Base-by-base conservation (phyloP, 2,113 vertebrate species). In the Laticauda laticaudata region DNA sequence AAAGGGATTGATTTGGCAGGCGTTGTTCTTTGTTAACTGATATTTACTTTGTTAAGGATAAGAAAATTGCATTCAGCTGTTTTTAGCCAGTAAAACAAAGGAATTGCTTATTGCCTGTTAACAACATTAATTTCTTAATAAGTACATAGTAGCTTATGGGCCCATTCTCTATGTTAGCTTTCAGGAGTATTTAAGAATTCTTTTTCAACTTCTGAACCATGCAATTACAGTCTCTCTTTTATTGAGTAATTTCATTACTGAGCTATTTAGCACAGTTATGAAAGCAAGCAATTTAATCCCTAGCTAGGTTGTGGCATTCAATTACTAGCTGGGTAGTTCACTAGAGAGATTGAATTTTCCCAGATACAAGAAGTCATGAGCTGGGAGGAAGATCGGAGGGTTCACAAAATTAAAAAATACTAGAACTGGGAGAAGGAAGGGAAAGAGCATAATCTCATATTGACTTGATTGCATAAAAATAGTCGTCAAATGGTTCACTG, bases 71-170 rank as follows among this genome's bases (percentile, higher is more conserved):
- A 86, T 34, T 93, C 69, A 86, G 55, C 75, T 93, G 88, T 86
- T 93, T 89, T 59, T 86, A 85, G 45, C 92, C 45, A 93, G 39
- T 86, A 59, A 90, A 93, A 59, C 88, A 93, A 93, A 93, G 92
- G 57, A 39, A 90, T 53, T 59, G 75, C 88, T 86, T 51, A 59
- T 21, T 90, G 92, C 88, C 69, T 61, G 29, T 86, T 90, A 93
- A 93, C 55, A 61, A 86, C 88, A 90, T 93, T 93, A 93, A 93
- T 90, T 90, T 93, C 92, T 93, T 90, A 93, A 86, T 86, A 93
- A 93, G 75, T 55, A 90, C 88, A 90, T 45, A 86, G 92, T 26
- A 34, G 55, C 88, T 51, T 87, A 86, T 86, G 54, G 43, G 43
- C 57, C 92, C 55, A n/a, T 61, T 90, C 54, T 93, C 88, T 20